These are phyloP conservation scores for Lepus americanus DNA, from an alignment of 2,113 vertebrate species.

Conservation along the genomic window DNA sequence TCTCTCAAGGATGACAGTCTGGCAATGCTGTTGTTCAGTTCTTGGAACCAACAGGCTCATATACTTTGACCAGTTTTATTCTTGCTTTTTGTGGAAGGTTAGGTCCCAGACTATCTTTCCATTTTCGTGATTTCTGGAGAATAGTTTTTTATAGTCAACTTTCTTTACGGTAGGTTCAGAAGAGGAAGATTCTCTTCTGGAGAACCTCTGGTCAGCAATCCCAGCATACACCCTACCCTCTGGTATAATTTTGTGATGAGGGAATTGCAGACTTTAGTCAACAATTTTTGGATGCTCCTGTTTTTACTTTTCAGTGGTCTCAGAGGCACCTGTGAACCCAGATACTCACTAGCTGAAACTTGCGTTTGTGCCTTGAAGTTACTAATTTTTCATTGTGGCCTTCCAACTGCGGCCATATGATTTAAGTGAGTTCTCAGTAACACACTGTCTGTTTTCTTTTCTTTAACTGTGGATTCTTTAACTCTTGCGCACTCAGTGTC, in stretches of 20 bases:
- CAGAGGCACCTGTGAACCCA: background rate
- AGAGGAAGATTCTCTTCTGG: background rate
- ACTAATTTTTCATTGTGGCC: background rate
- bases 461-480: constrained; percentile 39
- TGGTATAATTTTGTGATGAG: background rate
- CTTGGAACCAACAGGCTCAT: background rate
- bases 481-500: background rate
- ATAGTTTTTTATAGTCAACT: background rate
- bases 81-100: background rate
- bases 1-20: background rate
- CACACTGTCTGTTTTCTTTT: background rate
- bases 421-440: background rate
- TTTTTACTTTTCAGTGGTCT: background rate
- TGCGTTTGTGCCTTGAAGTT: background rate
- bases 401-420: background rate
- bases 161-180: background rate
- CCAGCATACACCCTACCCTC: background rate
- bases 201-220: background rate
- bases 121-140: background rate
- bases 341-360: background rate
- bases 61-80: background rate
- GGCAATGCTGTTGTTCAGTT: background rate
- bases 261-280: background rate
- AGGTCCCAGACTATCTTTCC: background rate
- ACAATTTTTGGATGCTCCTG: background rate